phyloP scores from a whole-genome alignment of 1,140 invertebrate genomes.

The Akabosia matsudoensis region DNA sequence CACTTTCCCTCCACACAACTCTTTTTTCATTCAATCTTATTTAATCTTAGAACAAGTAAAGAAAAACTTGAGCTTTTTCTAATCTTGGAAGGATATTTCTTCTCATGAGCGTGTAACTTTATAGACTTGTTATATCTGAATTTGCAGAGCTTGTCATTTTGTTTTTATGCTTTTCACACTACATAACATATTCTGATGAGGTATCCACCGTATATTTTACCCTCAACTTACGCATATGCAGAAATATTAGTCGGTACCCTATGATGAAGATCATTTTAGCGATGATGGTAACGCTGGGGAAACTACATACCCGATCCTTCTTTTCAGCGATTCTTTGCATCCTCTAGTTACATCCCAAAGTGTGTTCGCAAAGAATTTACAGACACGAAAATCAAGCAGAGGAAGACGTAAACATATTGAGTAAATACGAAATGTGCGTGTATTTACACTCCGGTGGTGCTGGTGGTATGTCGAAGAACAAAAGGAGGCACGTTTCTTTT shows the following conservation, averaged over 20 bases:
- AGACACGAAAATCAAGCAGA: background rate
- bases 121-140: no score
- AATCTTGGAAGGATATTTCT: slow-evolving; percentile 10
- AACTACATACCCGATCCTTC: no score
- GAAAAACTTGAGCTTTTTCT: slow-evolving; percentile 1
- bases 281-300: no score
- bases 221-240: no score
- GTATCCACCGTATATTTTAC: no score
- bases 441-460: no score
- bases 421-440: background rate
- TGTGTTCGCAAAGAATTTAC: background rate
- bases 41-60: slow-evolving; percentile 6
- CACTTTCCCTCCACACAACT: background rate
- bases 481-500: background rate
- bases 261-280: no score
- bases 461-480: no score
- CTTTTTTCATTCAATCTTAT: slow-evolving; percentile 18
- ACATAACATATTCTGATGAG: no score
- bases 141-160: no score
- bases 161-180: no score
- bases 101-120: background rate
- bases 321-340: background rate
- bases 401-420: background rate
- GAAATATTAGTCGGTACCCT: no score
- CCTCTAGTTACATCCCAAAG: background rate